Percentiles rank a stretch among this genome's conserved stretches.
Conservation (phyloP, 2,113 vertebrate species). For the Actinemys pallida region DNA sequence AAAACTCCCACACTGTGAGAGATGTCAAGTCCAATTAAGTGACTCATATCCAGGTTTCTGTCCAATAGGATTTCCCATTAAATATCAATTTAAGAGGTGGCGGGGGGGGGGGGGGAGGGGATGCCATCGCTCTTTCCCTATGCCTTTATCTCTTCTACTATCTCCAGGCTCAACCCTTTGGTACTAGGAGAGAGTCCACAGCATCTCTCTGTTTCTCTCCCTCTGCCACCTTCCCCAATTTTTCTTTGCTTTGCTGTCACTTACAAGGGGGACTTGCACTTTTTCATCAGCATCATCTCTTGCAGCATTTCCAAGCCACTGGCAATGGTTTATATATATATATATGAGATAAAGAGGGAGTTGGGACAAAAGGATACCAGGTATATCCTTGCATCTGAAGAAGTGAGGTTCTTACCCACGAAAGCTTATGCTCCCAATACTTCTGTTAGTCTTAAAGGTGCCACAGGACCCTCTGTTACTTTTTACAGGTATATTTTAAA, state of each 20-base stretch:
- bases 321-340: constrained; percentile 15
- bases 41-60: constrained; percentile 83
- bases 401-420: background rate
- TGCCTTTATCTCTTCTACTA: constrained; percentile 81
- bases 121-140: constrained; percentile 77
- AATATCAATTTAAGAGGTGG: constrained; percentile 81
- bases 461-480: too few relatives aligned
- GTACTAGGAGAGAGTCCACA: constrained; percentile 73
- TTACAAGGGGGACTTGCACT: constrained; percentile 65
- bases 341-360: constrained; percentile 71
- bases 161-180: constrained; percentile 77
- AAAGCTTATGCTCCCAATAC: background rate
- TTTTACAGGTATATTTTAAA: constrained; percentile 16
- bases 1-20: constrained; percentile 87
- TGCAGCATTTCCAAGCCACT: constrained; percentile 59
- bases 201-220: constrained; percentile 50
- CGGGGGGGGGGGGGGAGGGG: constrained; percentile 47
- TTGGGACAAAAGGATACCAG: constrained; percentile 58
- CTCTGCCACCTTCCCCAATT: constrained; percentile 50
- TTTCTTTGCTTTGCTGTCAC: constrained; percentile 61
- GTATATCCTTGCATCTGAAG: background rate
- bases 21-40: constrained; percentile 88
- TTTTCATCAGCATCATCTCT: constrained; percentile 26
- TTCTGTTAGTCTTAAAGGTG: too few relatives aligned
- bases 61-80: constrained; percentile 86